Evolutionary conservation across 2,888 invertebrate genomes (phyloP), one percentile per base, ranked within the genome.

Genomic region (Chrysina gloriosa): DNA sequence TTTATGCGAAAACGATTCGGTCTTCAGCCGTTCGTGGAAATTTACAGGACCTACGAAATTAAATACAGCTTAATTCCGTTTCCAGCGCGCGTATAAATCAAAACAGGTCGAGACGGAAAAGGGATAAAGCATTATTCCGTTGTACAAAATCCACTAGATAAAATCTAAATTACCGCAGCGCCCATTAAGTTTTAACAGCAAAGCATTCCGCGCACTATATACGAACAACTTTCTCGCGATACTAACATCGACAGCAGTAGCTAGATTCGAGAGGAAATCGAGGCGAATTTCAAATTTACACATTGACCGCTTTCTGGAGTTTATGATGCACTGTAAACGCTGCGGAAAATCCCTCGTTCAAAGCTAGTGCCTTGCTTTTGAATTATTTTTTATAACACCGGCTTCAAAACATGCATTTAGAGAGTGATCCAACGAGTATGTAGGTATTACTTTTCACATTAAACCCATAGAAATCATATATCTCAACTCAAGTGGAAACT

Each of bases 51-150:
- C 56, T 36, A 27, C 47, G 36, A 67, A 67, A 67, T 67, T 61
- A 67, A 67, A 58, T 48, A 58, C 58, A 47, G 56, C 65, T 58
- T 58, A 58, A 61, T 47, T 67, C 56, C 58, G 45, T 47, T 67
- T 29, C 34, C 36, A 61, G 27, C 42, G 21, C 48, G 66, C 45
- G 48, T 48, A 67, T 67, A 58, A 67, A 66, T 66, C 69, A 65
- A 65, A 69, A 69, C 58, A 58, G 65, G 52, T 58, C 50, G 69
- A 64, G 63, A 64, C 68, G 65, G 63, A 50, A 65, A 65, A 63
- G 72, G 58, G 70, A 72, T 71, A 70, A 69, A 69, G 70, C 72
- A 69, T 72, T 72, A 71, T 71, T 70, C 70, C 71, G 70, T 70
- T 70, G 72, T 72, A 70, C 69, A 68, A 65, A 69, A 67, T 63